phyloP scores from a whole-genome alignment of 2,113 vertebrate species.

The Paedocypris sp. region DNA sequence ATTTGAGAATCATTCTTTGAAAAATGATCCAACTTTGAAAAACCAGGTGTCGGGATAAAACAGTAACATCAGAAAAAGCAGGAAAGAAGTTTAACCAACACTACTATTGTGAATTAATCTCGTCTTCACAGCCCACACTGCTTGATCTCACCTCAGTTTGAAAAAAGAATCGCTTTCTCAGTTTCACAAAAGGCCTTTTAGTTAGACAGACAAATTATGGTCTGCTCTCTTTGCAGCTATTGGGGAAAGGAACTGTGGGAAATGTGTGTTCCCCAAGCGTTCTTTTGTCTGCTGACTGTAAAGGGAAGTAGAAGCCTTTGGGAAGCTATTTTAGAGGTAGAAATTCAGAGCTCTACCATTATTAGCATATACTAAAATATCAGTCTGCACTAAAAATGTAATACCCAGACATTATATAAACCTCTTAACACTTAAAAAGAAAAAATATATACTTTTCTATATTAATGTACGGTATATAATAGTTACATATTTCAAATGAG shows the following conservation, averaged over 20 bases:
- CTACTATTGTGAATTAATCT: slow-evolving; percentile 56
- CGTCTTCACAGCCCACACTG: slow-evolving; percentile 35
- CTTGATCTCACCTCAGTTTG: slow-evolving; percentile 49
- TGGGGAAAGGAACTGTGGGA: slow-evolving; percentile 22
- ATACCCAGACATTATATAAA: neutral
- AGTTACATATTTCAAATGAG: too few relatives aligned
- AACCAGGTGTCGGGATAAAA: slow-evolving; percentile 33
- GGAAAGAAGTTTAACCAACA: slow-evolving; percentile 27
- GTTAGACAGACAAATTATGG: slow-evolving; percentile 59
- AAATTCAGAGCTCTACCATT: neutral
- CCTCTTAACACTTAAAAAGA: too few relatives aligned
- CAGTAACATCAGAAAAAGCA: slow-evolving; percentile 20
- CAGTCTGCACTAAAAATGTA: neutral
- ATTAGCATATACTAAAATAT: slow-evolving; percentile 7
- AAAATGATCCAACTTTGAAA: too few relatives aligned
- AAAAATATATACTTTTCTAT: too few relatives aligned
- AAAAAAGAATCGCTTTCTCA: slow-evolving; percentile 25
- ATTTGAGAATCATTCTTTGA: too few relatives aligned
- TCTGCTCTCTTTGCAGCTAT: slow-evolving; percentile 33
- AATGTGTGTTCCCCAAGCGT: slow-evolving; percentile 44
- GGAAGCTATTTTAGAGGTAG: slow-evolving; percentile 7
- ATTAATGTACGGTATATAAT: too few relatives aligned
- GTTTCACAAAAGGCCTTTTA: slow-evolving; percentile 49
- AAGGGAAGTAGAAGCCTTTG: slow-evolving; percentile 10
- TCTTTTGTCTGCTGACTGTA: slow-evolving; percentile 32